Evolutionary conservation across 2,888 invertebrate genomes (phyloP).

Genomic region (Dryococelus australis): DNA sequence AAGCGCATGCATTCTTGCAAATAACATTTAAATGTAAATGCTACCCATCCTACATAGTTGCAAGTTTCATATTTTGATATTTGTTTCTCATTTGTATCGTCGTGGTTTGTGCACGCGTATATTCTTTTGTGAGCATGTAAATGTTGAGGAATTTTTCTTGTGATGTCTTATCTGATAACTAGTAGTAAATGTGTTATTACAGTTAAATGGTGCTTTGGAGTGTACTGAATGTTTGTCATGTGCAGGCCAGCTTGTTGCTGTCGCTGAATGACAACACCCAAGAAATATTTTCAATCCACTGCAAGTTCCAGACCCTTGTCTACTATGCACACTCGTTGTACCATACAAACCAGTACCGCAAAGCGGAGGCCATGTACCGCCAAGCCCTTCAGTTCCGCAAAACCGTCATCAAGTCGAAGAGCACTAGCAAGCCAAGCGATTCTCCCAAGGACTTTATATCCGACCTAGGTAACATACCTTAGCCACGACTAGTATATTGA

Average conservation of each 20-base stretch:
- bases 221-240: slow-evolving; percentile 43
- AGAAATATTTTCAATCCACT: slow-evolving; percentile 65
- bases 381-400: slow-evolving; percentile 72
- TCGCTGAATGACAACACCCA: slow-evolving; percentile 71
- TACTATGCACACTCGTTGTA: slow-evolving; percentile 76
- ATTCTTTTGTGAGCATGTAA: too few relatives aligned
- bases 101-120: too few relatives aligned
- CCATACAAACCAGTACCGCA: slow-evolving; percentile 69
- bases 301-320: slow-evolving; percentile 73
- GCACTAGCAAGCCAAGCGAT: slow-evolving; percentile 58
- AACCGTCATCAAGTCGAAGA: slow-evolving; percentile 65
- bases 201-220: too few relatives aligned
- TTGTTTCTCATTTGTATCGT: too few relatives aligned
- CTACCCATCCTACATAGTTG: too few relatives aligned
- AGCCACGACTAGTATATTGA: too few relatives aligned
- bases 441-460: slow-evolving; percentile 62
- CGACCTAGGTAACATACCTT: slow-evolving; percentile 59
- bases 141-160: too few relatives aligned
- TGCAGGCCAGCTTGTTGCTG: slow-evolving; percentile 71
- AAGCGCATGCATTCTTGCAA: too few relatives aligned
- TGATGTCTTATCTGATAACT: too few relatives aligned
- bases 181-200: too few relatives aligned
- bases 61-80: too few relatives aligned
- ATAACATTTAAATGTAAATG: too few relatives aligned
- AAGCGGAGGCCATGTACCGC: slow-evolving; percentile 72